Conservation (phyloP, 1,140 invertebrate genomes). For the Cepaea nemoralis region DNA sequence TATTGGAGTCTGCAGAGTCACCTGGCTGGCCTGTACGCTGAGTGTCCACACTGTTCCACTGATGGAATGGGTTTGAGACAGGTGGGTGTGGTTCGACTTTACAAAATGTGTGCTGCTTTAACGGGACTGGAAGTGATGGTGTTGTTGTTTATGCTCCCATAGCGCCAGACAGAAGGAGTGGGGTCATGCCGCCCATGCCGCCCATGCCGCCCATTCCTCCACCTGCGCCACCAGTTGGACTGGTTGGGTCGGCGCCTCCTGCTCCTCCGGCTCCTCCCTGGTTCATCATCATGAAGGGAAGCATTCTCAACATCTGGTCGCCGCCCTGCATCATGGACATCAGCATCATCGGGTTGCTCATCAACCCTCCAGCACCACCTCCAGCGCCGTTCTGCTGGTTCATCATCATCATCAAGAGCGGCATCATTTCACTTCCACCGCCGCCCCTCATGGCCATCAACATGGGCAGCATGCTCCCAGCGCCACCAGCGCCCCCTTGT, state of each 20-base stretch:
- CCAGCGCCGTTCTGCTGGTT: not conserved
- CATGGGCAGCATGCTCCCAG: not conserved
- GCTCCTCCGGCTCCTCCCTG: not conserved
- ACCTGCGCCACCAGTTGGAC: too few species aligned
- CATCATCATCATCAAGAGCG: slow-evolving; percentile 9
- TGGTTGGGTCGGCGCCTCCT: not conserved
- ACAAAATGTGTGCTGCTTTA: too few species aligned
- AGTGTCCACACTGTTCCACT: too few species aligned
- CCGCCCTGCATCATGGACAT: slow-evolving; percentile 1
- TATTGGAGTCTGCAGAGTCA: too few species aligned
- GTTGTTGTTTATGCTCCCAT: too few species aligned
- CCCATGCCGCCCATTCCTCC: too few species aligned
- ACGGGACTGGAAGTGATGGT: too few species aligned
- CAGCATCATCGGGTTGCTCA: slow-evolving; percentile 11
- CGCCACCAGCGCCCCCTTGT: not conserved
- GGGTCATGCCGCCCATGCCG: too few species aligned
- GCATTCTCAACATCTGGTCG: not conserved
- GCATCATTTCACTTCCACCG: not conserved
- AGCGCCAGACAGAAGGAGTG: too few species aligned
- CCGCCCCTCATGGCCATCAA: not conserved
- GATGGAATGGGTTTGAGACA: too few species aligned
- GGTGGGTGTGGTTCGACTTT: too few species aligned
- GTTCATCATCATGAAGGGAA: slow-evolving; percentile 9
- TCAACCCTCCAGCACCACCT: not conserved
- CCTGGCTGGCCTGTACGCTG: too few species aligned